Evolutionary conservation across 2,797 vertebrate species (phyloP).

Genomic region (Chaenodraco wilsoni): DNA sequence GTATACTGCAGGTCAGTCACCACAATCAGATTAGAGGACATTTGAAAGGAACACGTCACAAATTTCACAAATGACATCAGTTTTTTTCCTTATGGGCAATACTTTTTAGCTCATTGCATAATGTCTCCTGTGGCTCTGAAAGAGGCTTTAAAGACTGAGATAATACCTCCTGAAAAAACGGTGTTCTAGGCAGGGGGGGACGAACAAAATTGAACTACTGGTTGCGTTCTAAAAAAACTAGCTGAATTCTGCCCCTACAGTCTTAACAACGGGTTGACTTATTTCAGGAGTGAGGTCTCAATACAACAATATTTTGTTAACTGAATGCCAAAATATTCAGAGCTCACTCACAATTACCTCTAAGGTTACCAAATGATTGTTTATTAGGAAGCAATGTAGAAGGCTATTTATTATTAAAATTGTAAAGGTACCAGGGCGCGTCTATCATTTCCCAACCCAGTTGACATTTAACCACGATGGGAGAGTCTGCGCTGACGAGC

Average conservation of each 20-base stretch:
- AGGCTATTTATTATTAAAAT: no score
- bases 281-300: no score
- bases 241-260: neutral
- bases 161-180: neutral
- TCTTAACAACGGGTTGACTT: neutral
- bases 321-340: no score
- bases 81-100: no score
- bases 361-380: no score
- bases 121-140: neutral
- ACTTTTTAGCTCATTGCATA: neutral
- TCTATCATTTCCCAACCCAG: no score
- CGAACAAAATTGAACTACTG: neutral
- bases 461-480: no score
- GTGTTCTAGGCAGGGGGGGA: neutral
- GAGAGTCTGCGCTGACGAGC: no score
- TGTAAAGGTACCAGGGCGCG: no score
- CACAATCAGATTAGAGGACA: neutral
- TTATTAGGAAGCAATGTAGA: no score
- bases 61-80: neutral
- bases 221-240: conserved; percentile 2
- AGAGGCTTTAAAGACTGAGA: neutral
- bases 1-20: conserved; percentile 85
- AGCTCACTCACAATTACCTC: no score
- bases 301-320: no score
- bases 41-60: neutral